Evolutionary conservation across 2,797 vertebrate genomes (phyloP).

Genomic region (Tinamus major): DNA sequence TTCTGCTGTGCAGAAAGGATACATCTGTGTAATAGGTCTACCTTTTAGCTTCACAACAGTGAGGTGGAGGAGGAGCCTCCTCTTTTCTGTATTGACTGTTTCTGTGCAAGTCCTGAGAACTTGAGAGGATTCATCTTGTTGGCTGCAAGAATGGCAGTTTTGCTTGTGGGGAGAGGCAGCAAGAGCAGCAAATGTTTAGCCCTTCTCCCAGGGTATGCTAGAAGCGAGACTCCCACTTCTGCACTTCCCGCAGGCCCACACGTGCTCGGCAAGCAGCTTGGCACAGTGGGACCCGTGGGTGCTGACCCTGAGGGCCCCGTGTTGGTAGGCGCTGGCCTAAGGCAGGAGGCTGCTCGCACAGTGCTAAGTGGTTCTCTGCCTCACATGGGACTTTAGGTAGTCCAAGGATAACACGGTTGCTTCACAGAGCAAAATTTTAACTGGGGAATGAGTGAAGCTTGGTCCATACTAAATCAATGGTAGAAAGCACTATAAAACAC

Average conservation of each 20-base stretch:
- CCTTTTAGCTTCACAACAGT: neutral
- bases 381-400: neutral
- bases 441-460: neutral
- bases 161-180: too few relatives aligned
- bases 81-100: neutral
- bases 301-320: neutral
- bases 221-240: neutral
- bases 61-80: neutral
- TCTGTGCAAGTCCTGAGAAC: neutral
- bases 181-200: neutral
- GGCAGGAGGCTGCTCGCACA: neutral
- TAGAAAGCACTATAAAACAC: neutral
- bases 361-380: too few relatives aligned
- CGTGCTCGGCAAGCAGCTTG: neutral
- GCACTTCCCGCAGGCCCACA: neutral
- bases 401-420: neutral
- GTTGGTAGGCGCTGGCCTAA: fast-evolving
- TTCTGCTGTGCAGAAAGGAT: neutral
- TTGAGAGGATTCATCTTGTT: too few relatives aligned
- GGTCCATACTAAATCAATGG: neutral
- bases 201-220: neutral
- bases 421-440: neutral
- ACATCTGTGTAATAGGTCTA: neutral
- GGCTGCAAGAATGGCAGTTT: neutral
- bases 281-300: too few relatives aligned